These are phyloP conservation scores for Zygogramma bicolorata DNA, from an alignment of 2,888 invertebrate genomes.

Conservation along the genomic window DNA sequence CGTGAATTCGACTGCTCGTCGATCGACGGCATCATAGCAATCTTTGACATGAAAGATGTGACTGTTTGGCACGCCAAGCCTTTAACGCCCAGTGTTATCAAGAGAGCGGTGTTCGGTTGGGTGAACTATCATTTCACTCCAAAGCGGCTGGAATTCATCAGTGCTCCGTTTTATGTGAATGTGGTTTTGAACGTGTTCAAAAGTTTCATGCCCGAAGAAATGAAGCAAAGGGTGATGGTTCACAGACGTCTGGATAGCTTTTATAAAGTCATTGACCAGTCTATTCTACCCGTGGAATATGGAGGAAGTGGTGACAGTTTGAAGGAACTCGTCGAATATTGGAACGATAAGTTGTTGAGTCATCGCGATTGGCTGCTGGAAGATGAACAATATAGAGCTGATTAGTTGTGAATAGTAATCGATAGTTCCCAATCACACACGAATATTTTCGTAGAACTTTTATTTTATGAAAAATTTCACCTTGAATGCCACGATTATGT, in stretches of 20 bases:
- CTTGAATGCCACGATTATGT: no score
- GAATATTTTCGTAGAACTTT: no score
- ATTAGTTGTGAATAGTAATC: constrained; percentile 21
- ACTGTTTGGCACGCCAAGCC: constrained; percentile 67
- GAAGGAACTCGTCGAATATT: constrained; percentile 65
- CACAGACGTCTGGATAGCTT: constrained; percentile 67
- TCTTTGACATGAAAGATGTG: constrained; percentile 74
- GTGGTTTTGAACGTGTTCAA: constrained; percentile 76
- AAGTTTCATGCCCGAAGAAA: constrained; percentile 74
- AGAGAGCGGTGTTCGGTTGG: constrained; percentile 74
- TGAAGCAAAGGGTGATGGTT: constrained; percentile 70
- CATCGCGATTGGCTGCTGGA: constrained; percentile 69
- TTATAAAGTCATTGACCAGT: constrained; percentile 66
- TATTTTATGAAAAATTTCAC: no score
- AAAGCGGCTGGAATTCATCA: constrained; percentile 76
- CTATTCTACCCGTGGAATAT: constrained; percentile 71
- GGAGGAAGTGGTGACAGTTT: constrained; percentile 69
- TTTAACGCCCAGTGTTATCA: constrained; percentile 71
- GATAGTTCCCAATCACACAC: neutral
- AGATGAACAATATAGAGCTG: constrained; percentile 66
- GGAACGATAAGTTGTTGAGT: constrained; percentile 65
- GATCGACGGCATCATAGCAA: constrained; percentile 71
- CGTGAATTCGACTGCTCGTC: constrained; percentile 64
- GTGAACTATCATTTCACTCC: constrained; percentile 79
- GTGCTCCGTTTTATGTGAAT: constrained; percentile 72